phyloP scores from a whole-genome alignment of 2,888 invertebrate species.

The Perdita meconis region DNA sequence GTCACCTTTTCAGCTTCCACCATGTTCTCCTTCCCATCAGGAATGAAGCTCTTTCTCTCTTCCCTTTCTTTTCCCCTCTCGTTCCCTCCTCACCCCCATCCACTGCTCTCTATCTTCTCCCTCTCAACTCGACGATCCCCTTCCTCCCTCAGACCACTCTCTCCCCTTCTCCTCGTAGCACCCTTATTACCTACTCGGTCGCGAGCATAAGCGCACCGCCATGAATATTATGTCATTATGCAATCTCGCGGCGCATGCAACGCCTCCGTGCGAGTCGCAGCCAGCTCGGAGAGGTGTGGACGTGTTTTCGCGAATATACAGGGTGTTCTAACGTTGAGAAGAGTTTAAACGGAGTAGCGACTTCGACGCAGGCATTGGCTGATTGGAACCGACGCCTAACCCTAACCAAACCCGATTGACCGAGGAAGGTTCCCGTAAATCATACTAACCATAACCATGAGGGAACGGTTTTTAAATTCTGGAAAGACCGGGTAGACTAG shows the following conservation, averaged over 20 bases:
- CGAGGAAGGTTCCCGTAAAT: too few species aligned
- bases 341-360: too few species aligned
- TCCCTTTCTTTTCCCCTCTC: neutral
- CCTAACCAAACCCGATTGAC: too few species aligned
- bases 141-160: neutral
- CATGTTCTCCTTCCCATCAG: constrained; percentile 27
- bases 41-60: constrained; percentile 9
- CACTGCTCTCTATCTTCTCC: neutral
- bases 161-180: constrained; percentile 59
- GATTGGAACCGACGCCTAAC: too few species aligned
- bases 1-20: constrained; percentile 39
- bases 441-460: too few species aligned
- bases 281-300: neutral
- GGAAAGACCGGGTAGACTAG: too few species aligned
- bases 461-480: too few species aligned
- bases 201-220: constrained; percentile 76
- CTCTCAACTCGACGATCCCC: neutral
- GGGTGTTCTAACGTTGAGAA: neutral
- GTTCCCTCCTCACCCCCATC: neutral
- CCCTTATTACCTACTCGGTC: constrained; percentile 79
- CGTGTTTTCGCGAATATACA: constrained; percentile 1
- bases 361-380: too few species aligned
- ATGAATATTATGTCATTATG: constrained; percentile 84
- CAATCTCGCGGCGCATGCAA: constrained; percentile 82
- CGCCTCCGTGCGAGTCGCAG: constrained; percentile 58